phyloP scores from a whole-genome alignment of 2,888 invertebrate species.

The Agrochola circellaris region DNA sequence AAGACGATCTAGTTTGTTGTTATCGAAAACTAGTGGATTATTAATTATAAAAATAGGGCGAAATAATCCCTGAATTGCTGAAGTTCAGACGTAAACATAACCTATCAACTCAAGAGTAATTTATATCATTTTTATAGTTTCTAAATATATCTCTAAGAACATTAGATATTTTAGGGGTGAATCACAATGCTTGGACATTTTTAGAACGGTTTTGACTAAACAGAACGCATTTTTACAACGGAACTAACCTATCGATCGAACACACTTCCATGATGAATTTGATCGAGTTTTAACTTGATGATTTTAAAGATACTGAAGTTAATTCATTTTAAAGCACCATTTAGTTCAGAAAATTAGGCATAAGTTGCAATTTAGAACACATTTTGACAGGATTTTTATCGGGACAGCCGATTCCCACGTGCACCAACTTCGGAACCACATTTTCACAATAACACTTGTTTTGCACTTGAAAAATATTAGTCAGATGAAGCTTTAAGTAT shows the following conservation, averaged over 20 bases:
- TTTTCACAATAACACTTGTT: slow-evolving; percentile 72
- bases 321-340: neutral
- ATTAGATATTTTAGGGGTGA: neutral
- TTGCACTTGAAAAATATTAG: slow-evolving; percentile 56
- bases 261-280: slow-evolving; percentile 41
- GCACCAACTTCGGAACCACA: slow-evolving; percentile 73
- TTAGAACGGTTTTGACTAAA: neutral
- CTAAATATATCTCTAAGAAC: too few species aligned
- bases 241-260: slow-evolving; percentile 62
- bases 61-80: neutral
- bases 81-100: slow-evolving; percentile 65
- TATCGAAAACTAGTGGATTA: neutral
- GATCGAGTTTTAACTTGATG: neutral
- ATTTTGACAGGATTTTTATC: slow-evolving; percentile 27
- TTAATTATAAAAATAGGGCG: neutral
- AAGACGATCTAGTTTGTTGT: neutral
- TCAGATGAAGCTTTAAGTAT: slow-evolving; percentile 23
- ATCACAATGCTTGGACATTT: neutral
- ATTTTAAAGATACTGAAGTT: neutral
- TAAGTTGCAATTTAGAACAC: slow-evolving; percentile 1
- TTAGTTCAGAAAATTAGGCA: neutral
- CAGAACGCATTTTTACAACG: slow-evolving; percentile 21
- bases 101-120: slow-evolving; percentile 23
- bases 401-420: slow-evolving; percentile 77
- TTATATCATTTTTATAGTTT: neutral